A percentile compares a stretch with the other conserved stretches of the same genome.
These are phyloP conservation scores for Aplysina aerophoba DNA, from an alignment of 37 sponge, comb jelly and placozoan genomes.

Conservation along the genomic window DNA sequence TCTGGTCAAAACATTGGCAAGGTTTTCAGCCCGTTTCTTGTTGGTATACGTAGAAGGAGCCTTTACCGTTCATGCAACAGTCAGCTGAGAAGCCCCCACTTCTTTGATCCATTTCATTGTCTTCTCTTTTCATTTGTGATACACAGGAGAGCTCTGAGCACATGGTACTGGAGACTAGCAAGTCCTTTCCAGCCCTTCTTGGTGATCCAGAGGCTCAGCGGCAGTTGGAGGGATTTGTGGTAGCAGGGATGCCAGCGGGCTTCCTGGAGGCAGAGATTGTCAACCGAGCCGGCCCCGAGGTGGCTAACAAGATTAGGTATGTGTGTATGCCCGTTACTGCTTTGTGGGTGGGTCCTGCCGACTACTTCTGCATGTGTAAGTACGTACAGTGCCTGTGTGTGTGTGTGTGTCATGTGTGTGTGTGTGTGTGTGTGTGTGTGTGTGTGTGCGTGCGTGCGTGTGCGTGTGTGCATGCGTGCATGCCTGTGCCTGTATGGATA, in stretches of 20 bases:
- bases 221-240: constrained; percentile 34
- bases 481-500: constrained; percentile 37
- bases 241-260: constrained; percentile 18
- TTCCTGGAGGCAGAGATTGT: constrained; percentile 52
- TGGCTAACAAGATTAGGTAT: constrained; percentile 60
- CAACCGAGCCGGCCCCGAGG: constrained; percentile 58
- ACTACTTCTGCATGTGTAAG: constrained; percentile 28
- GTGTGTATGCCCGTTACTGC: background rate
- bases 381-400: constrained; percentile 36
- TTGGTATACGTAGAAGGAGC: too few relatives aligned
- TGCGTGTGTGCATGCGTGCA: constrained; percentile 37
- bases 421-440: constrained; percentile 52
- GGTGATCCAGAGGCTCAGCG: constrained; percentile 14
- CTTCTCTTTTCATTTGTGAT: too few relatives aligned
- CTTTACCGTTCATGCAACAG: too few relatives aligned
- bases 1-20: too few relatives aligned
- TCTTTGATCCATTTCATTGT: too few relatives aligned
- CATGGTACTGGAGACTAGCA: constrained; percentile 63
- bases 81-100: too few relatives aligned
- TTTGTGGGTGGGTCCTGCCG: too few relatives aligned
- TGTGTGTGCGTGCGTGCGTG: constrained; percentile 40
- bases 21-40: too few relatives aligned
- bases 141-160: constrained; percentile 66
- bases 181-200: constrained; percentile 48
- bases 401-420: constrained; percentile 38